A percentile compares a stretch with the other conserved stretches of the same genome.
Evolutionary conservation across 2,113 vertebrate species (phyloP).

Genomic region (Gymnorhina tibicen): DNA sequence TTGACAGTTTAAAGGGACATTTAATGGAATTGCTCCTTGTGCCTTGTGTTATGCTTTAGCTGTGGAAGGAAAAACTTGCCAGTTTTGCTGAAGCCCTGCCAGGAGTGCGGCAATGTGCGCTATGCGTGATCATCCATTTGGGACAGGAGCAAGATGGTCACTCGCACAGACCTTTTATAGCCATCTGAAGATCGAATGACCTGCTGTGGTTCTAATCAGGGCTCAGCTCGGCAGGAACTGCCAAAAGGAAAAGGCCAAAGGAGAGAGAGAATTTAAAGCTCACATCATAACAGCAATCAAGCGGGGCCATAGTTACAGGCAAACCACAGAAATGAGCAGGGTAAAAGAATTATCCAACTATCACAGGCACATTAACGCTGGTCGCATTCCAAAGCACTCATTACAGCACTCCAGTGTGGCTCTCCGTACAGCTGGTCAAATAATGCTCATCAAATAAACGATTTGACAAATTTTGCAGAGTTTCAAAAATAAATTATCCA

Average conservation of each 20-base stretch:
- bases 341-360: constrained; percentile 37
- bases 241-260: constrained; percentile 63
- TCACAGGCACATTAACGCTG: constrained; percentile 20
- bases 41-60: not conserved
- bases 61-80: constrained; percentile 5
- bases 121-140: constrained; percentile 16
- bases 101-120: not conserved
- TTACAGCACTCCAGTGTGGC: constrained; percentile 30
- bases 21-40: constrained; percentile 20
- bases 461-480: constrained; percentile 47
- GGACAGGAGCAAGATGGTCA: constrained; percentile 22
- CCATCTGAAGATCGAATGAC: constrained; percentile 56
- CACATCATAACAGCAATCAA: constrained; percentile 53
- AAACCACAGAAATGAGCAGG: constrained; percentile 38
- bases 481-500: constrained; percentile 42
- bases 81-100: constrained; percentile 39
- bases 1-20: constrained; percentile 22
- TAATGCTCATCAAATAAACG: constrained; percentile 47
- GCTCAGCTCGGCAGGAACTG: constrained; percentile 50
- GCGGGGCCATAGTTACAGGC: constrained; percentile 20
- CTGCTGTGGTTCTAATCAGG: constrained; percentile 63
- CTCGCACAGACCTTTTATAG: constrained; percentile 62
- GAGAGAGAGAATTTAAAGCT: constrained; percentile 60
- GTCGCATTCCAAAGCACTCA: constrained; percentile 16
- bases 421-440: constrained; percentile 43